Base-by-base conservation (phyloP, 2,888 invertebrate species). In the Ypsolopha sequella region DNA sequence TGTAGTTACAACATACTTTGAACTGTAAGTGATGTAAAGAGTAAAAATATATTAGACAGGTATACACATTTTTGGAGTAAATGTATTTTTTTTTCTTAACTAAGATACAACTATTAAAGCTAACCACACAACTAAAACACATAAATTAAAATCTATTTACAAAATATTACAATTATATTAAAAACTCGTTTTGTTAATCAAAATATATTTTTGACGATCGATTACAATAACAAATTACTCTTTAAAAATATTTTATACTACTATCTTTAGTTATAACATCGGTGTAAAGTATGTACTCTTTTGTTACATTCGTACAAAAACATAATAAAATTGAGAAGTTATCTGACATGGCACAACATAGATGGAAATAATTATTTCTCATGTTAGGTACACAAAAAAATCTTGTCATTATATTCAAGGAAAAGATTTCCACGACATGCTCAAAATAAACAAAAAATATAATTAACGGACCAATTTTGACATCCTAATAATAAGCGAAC, bases 61-160 rank as follows among this genome's bases (percentile, higher is more conserved):
- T 52, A 69, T 76, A 78, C 66, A 77, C 70, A 74, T 81, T 79
- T 84, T 84, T 85, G 80, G 80, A 68, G 73, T 76, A 69, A 70
- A 71, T 69, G 67, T 70, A 69, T 60, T 56, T 58, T 64, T 58
- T 64, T 11, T 47, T 39, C 64, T 68, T 68, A 58, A 59, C 74
- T 77, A 78, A 60, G 63, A 63, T 78, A 79, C 73, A 75, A 79
- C 82, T 84, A 85, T 85, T 86, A 86, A 86, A 86, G 85, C 84
- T 86, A 80, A 80, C 64, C 62, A 78, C 68, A 76, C 73, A 62
- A 58, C 66, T 70, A 69, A 60, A 65, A 65, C 24, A 24, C 70
- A 84, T 82, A 84, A 85, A 80, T 84, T 80, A 81, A 71, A 64
- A 66, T 62, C 66, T 84, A 82, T 85, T 74, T 85, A 86, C 82